Evolutionary conservation across 2,113 vertebrate species (phyloP), one percentile per base, ranked within the genome.

Genomic region (Eonycteris spelaea): DNA sequence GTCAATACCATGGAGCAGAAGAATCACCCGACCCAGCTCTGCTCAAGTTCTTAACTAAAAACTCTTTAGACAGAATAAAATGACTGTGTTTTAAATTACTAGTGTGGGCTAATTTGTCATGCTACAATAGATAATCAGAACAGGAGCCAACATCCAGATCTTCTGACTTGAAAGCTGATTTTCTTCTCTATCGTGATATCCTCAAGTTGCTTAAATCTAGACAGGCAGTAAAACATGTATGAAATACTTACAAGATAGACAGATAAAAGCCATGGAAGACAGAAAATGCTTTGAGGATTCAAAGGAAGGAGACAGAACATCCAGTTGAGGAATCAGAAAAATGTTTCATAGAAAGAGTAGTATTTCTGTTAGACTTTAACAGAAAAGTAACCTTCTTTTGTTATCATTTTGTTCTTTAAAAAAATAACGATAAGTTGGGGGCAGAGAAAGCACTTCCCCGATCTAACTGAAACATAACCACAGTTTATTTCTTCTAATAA

Each of bases 361-460:
- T 35, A 26, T 28, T 59, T 86, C 59, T 67, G n/a, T 6, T 35
- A 9, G 33, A 9, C 35, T 65, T 77, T 45, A 43, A 35, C 12
- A 92, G n/a, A 91, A 70, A 35, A 19, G 43, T 33, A 13, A 55
- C 6, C 4, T 53, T 35, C 83, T 67, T 78, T 28, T 40, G 7
- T 65, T 87, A 40, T 82, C 53, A 63, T 86, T 85, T 85, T 55
- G 22, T 88, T 65, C 61, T 80, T 61, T 70, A 74, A 79, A 30
- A 88, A 75, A 87, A 84, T 43, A 35, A 63, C 33, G 22, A 13
- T 73, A 91, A 93, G 13, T 35, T 67, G 14, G 21, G 5, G 55
- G 4, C 0, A 16, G 14, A 0, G 19, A 16, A 59, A 33, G 30
- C 68, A 48, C 15, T 7, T 79, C 12, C n/a, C 12, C 2, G 28